Base-by-base conservation (phyloP, 2,113 vertebrate species). In the Strigops habroptila region DNA sequence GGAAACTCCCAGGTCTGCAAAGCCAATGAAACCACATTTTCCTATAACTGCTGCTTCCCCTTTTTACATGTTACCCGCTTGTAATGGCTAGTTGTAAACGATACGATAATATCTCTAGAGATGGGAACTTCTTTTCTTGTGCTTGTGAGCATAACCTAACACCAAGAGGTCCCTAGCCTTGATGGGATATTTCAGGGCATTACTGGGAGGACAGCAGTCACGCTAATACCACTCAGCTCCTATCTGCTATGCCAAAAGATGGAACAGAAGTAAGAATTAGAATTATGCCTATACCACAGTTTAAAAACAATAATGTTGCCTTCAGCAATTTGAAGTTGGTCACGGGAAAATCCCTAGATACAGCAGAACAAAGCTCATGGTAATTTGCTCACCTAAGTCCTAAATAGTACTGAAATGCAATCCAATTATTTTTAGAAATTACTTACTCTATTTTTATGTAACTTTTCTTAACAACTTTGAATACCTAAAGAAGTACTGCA, bases 1-100 rank as follows among this genome's bases (percentile, higher is more conserved):
- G 55, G 93, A 94, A 96, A 96, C 73, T 78, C 90, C 88, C 88
- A 90, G 82, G 93, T 93, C 80, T 94, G 96, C 95, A 94, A 93
- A 93, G 88, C 88, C 92, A 86, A 75, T 9, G 80, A 86, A 97
- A 93, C 93, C 92, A 78, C 95, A 82, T 93, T 96, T 96, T 96
- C 93, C 88, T 92, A 88, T 92, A 93, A 91, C 81, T 1, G 69
- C 60, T 91, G 60, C 95, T 97, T 94, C 95, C 83, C 24, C 52
- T 88, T 97, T 94, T 74, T 76, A 69, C 48, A 62, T 4, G 4
- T 53, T 52, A 62, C 86, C 44, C 44, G 0, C 68, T 70, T 7
- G 9, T n/a, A 91, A 37, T 55, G 68, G 71, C 76, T 83, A 39
- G 46, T 46, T 82, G 82, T 81, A 92, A 93, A 84, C 62, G 31